Conservation (phyloP, 1,140 invertebrate genomes). For the silkworm (Bombyx mori) region DNA sequence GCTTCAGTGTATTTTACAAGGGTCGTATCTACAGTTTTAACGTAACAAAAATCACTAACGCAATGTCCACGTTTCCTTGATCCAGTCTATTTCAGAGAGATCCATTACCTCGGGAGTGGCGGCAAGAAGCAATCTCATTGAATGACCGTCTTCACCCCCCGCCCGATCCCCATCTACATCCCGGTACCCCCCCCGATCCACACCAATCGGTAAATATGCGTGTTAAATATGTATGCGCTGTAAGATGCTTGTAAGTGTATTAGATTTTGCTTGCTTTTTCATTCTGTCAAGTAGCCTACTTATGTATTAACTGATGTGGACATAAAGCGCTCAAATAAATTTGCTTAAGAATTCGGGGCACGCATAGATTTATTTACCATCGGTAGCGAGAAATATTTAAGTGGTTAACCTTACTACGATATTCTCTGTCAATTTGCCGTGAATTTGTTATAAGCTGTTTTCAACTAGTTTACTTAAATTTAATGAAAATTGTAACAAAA, state of each 20-base stretch:
- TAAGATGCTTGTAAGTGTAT: constrained; percentile 68
- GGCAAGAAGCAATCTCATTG: constrained; percentile 73
- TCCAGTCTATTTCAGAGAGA: constrained; percentile 70
- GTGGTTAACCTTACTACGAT: not conserved
- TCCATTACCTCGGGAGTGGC: constrained; percentile 70
- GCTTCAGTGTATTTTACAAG: no score
- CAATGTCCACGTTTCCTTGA: constrained; percentile 58
- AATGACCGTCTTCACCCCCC: constrained; percentile 60
- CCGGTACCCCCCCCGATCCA: constrained; percentile 42
- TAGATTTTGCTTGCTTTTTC: constrained; percentile 66
- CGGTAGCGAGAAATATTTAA: constrained; percentile 1
- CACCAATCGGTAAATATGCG: constrained; percentile 70
- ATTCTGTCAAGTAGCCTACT: constrained; percentile 43
- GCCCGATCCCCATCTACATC: constrained; percentile 14
- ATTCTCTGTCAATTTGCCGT: no score
- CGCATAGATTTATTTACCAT: constrained; percentile 21
- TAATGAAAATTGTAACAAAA: no score
- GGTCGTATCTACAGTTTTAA: no score
- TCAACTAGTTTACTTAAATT: no score
- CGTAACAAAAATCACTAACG: constrained; percentile 18
- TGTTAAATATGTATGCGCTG: constrained; percentile 70
- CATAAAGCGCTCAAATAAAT: constrained; percentile 22
- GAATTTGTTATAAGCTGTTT: no score
- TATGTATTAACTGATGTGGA: constrained; percentile 23
- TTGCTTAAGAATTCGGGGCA: constrained; percentile 26